Conservation (phyloP, 2,888 invertebrate genomes). For the Sisyra terminalis region DNA sequence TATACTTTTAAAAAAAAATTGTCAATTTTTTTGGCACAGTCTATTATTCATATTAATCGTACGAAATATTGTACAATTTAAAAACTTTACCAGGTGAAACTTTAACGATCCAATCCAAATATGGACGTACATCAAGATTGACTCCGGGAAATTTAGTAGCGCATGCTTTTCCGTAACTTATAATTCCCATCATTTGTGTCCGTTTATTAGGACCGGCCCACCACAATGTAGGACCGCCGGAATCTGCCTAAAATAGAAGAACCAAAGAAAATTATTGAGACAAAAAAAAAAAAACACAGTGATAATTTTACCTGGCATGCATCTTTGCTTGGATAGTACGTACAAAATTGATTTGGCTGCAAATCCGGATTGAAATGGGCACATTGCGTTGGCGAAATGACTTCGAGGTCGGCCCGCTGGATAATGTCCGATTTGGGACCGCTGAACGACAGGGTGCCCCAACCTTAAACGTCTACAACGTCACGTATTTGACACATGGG, state of each 20-base stretch:
- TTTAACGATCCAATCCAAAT: constrained; percentile 35
- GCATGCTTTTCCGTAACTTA: constrained; percentile 38
- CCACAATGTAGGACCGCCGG: constrained; percentile 41
- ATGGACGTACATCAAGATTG: constrained; percentile 35
- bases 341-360: constrained; percentile 29
- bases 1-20: no score
- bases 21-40: no score
- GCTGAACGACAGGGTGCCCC: constrained; percentile 36
- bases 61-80: no score
- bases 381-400: constrained; percentile 31
- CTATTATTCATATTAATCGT: no score
- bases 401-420: constrained; percentile 32
- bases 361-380: constrained; percentile 15
- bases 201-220: constrained; percentile 25
- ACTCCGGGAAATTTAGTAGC: constrained; percentile 31
- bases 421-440: constrained; percentile 32
- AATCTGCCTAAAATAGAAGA: constrained; percentile 26
- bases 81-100: constrained; percentile 17
- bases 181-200: constrained; percentile 30
- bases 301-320: constrained; percentile 35
- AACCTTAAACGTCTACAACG: no score
- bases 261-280: no score
- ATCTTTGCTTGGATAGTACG: constrained; percentile 32
- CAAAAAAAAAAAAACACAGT: no score
- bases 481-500: no score